Evolutionary conservation across 2,113 vertebrate species (phyloP).

Genomic region (Platysternon megacephalum): DNA sequence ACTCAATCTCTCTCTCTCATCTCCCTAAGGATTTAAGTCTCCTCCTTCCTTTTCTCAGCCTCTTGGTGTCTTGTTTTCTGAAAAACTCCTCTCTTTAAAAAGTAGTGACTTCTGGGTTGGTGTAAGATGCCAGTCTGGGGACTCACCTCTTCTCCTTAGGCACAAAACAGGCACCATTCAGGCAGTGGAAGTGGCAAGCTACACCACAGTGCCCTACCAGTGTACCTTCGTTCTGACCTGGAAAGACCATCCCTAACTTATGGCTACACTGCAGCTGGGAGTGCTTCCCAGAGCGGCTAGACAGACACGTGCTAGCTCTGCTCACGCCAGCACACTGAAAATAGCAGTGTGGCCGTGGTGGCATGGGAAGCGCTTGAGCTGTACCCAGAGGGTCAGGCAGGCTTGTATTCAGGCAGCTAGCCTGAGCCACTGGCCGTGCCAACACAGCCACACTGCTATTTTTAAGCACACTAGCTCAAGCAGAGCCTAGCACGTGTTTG

Average conservation of each 20-base stretch:
- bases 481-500: neutral
- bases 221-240: too few relatives aligned
- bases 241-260: too few relatives aligned
- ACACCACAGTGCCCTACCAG: too few relatives aligned
- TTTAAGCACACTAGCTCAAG: neutral
- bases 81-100: neutral
- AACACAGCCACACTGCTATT: neutral
- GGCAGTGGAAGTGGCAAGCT: too few relatives aligned
- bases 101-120: accelerated
- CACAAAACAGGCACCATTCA: neutral
- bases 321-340: too few relatives aligned
- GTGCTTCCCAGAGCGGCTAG: too few relatives aligned
- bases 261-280: too few relatives aligned
- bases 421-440: neutral
- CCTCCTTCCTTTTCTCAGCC: neutral
- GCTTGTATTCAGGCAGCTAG: neutral
- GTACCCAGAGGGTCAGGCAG: neutral
- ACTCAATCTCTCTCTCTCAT: neutral
- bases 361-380: neutral
- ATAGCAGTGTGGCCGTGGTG: too few relatives aligned
- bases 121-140: neutral
- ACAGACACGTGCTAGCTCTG: too few relatives aligned
- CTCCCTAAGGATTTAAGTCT: neutral
- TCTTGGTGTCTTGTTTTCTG: neutral
- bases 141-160: neutral